A percentile compares a stretch with the other conserved stretches of the same genome.
Conservation (phyloP, 2,888 invertebrate genomes). For the Trissolcus brochymenae region DNA sequence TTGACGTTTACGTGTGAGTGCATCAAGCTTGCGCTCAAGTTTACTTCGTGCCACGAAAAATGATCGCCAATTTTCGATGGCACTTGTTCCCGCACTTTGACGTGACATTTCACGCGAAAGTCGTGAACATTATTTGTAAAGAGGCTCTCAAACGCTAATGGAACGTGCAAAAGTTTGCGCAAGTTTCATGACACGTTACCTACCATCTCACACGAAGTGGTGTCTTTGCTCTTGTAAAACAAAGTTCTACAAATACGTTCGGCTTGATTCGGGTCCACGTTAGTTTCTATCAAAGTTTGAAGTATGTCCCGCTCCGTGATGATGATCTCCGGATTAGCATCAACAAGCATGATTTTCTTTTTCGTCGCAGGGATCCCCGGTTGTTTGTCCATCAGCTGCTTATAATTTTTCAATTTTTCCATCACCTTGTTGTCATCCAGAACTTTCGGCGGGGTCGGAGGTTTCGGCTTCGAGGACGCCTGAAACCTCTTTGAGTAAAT, state of each 20-base stretch:
- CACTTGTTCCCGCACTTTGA: not conserved
- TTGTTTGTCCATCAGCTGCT: slow-evolving; percentile 45
- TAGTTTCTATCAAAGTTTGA: slow-evolving; percentile 67
- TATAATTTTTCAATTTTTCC: slow-evolving; percentile 61
- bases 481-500: slow-evolving; percentile 55
- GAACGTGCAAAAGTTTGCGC: slow-evolving; percentile 35
- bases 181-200: slow-evolving; percentile 41
- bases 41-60: slow-evolving; percentile 21
- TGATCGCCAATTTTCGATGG: slow-evolving; percentile 17
- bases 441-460: slow-evolving; percentile 67
- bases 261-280: slow-evolving; percentile 66
- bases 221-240: slow-evolving; percentile 63
- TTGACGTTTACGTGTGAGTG: slow-evolving; percentile 7
- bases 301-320: slow-evolving; percentile 68
- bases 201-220: slow-evolving; percentile 59
- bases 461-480: slow-evolving; percentile 59
- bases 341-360: slow-evolving; percentile 63
- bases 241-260: slow-evolving; percentile 66
- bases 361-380: slow-evolving; percentile 13
- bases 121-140: slow-evolving; percentile 29
- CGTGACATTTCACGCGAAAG: slow-evolving; percentile 7
- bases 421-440: slow-evolving; percentile 64
- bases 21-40: slow-evolving; percentile 16
- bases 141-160: slow-evolving; percentile 41
- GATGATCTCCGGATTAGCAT: slow-evolving; percentile 68